Evolutionary conservation across 2,797 vertebrate genomes (phyloP).

Genomic region (Glyptemys insculpta): DNA sequence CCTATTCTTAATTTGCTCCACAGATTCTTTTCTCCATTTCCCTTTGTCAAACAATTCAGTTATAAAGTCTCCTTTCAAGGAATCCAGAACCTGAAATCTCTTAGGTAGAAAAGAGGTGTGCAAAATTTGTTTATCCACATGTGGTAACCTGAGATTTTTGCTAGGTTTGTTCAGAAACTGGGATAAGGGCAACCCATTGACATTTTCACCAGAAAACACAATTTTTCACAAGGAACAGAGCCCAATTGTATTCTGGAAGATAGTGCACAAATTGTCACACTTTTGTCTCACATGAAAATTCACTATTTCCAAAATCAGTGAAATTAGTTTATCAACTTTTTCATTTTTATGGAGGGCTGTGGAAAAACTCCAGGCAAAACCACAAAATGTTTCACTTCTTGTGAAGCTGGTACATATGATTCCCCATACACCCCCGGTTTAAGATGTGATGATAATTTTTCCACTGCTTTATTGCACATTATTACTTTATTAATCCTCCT

Average conservation of each 20-base stretch:
- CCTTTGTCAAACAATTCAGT: not conserved
- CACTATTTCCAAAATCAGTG: not conserved
- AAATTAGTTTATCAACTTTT: not conserved
- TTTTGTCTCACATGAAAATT: not conserved
- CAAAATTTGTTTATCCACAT: not conserved
- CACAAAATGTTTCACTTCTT: slow-evolving; percentile 22
- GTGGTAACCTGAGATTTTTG: not conserved
- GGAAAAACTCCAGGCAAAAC: not conserved
- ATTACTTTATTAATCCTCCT: slow-evolving; percentile 68
- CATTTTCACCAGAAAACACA: not conserved
- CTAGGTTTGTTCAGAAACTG: slow-evolving; percentile 21
- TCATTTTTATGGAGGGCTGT: not conserved
- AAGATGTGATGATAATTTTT: not conserved
- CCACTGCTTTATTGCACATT: slow-evolving; percentile 10
- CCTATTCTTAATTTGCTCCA: not conserved
- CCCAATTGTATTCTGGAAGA: not conserved
- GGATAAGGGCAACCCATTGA: not conserved
- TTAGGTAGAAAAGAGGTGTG: not conserved
- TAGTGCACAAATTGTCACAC: not conserved
- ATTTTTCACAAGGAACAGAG: slow-evolving; percentile 14
- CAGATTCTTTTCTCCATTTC: not conserved
- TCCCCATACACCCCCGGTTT: slow-evolving; percentile 33
- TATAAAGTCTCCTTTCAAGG: slow-evolving; percentile 1
- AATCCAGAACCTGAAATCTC: not conserved
- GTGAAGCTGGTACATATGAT: not conserved